A percentile compares a stretch with the other conserved stretches of the same genome.
Evolutionary conservation across 2,888 invertebrate genomes (phyloP).

Genomic region (Dromius quadrimaculatus): DNA sequence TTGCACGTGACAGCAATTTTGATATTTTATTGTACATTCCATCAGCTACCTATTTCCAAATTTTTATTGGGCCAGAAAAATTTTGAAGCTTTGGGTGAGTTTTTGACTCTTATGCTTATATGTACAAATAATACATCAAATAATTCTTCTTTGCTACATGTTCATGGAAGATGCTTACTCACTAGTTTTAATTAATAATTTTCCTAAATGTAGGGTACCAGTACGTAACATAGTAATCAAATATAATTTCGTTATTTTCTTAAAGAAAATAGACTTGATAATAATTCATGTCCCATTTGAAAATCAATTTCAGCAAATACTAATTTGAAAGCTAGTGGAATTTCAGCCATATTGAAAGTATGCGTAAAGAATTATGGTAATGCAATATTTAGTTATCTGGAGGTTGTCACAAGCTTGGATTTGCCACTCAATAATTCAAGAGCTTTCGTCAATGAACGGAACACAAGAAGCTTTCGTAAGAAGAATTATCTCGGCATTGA

Average conservation of each 20-base stretch:
- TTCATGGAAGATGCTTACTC: constrained; percentile 20
- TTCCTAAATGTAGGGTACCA: constrained; percentile 38
- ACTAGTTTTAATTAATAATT: constrained; percentile 46
- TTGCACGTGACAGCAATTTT: too few species aligned
- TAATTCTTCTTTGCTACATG: not conserved
- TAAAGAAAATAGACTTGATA: constrained; percentile 28
- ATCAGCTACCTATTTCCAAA: too few species aligned
- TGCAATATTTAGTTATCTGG: constrained; percentile 47
- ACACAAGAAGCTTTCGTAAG: too few species aligned
- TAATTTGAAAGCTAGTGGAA: constrained; percentile 20
- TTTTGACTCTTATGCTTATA: too few species aligned
- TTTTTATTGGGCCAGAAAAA: too few species aligned
- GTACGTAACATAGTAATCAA: constrained; percentile 37
- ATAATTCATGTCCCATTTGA: constrained; percentile 39
- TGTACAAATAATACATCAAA: too few species aligned
- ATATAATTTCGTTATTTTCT: constrained; percentile 44
- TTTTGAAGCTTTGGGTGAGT: too few species aligned
- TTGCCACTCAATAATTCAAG: constrained; percentile 43
- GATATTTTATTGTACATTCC: too few species aligned
- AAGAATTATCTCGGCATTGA: too few species aligned
- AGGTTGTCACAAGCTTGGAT: constrained; percentile 48
- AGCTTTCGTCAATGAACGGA: constrained; percentile 26
- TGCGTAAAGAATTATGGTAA: constrained; percentile 31
- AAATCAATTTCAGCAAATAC: constrained; percentile 51
- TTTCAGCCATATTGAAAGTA: constrained; percentile 17